Base-by-base conservation (phyloP, 2,113 vertebrate genomes). In the Promerops cafer region DNA sequence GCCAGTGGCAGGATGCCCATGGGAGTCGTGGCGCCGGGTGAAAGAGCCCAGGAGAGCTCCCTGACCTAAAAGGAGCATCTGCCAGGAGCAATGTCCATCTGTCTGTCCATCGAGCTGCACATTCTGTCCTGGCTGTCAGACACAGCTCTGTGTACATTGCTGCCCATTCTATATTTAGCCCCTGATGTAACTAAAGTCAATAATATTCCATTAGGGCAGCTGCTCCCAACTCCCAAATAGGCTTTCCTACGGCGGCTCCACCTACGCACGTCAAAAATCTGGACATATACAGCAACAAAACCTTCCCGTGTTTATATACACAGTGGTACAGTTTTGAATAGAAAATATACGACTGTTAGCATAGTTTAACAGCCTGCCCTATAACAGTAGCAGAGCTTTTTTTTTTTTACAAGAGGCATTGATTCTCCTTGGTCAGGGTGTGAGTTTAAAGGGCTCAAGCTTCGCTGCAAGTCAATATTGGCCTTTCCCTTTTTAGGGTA, bases 81-180 rank as follows among this genome's bases (percentile, higher is more conserved):
- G 54, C 0, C 45, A 91, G 87, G 74, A 72, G 69, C 76, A 56
- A 10, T 6, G 18, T 89, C 78, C 60, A 53, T 96, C 80, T 11
- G 7, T 94, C 96, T 53, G 71, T 83, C 82, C 2, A 1, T 24
- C 2, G 5, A 69, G 83, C 53, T 40, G 97, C 96, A 98, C 97
- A 96, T 96, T 97, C 78, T 44, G 87, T 97, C 94, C 96, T 59
- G 75, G 93, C 65, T 88, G 84, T 87, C 75, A 90, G 84, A 96
- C 2, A 6, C 66, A 54, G 66, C 69, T 80, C 77, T 86, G 72
- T 47, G 91, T 91, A 87, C 10, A 1, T 83, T 75, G 91, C 83
- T 66, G 53, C 53, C 35, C 3, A 1, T n/a, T 90, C 96, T 98
- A 98, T 98, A 98, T 97, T 98, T 98, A 98, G 97, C 53, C 91